Percentiles rank a stretch among this genome's conserved stretches.
These are phyloP conservation scores for Zoanthus solanderi DNA, from an alignment of 92 coral and sea anemone species.

Conservation along the genomic window DNA sequence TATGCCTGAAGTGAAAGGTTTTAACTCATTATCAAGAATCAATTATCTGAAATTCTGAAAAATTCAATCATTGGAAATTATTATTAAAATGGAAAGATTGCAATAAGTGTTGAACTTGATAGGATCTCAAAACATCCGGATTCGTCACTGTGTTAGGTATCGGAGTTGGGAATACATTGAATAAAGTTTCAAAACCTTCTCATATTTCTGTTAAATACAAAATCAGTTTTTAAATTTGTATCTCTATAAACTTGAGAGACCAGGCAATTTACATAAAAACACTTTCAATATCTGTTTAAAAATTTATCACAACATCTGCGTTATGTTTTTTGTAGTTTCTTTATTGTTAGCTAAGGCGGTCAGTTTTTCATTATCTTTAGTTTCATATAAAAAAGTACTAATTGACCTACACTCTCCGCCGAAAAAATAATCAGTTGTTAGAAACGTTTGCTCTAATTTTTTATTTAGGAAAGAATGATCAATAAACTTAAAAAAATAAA, in stretches of 20 bases:
- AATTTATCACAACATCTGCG: conserved; percentile 11
- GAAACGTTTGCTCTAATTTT: no score
- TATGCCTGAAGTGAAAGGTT: no score
- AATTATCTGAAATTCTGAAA: not conserved
- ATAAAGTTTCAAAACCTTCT: no score
- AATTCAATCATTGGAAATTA: not conserved
- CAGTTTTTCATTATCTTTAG: not conserved
- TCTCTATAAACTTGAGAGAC: not conserved
- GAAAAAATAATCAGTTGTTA: no score
- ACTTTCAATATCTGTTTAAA: not conserved
- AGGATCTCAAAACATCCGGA: no score
- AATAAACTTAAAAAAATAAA: no score
- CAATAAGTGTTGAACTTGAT: not conserved
- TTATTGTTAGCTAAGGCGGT: not conserved
- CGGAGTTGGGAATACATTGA: no score
- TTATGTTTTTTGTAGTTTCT: not conserved
- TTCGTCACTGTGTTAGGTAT: no score
- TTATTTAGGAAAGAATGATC: no score
- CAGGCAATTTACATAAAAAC: not conserved
- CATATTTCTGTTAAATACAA: not conserved
- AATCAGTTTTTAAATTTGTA: not conserved
- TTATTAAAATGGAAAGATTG: not conserved
- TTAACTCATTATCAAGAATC: no score
- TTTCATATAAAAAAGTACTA: not conserved
- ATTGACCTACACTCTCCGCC: no score